These are phyloP conservation scores for Drosophila peninsularis DNA, from an alignment of 2,888 invertebrate genomes.

Conservation along the genomic window DNA sequence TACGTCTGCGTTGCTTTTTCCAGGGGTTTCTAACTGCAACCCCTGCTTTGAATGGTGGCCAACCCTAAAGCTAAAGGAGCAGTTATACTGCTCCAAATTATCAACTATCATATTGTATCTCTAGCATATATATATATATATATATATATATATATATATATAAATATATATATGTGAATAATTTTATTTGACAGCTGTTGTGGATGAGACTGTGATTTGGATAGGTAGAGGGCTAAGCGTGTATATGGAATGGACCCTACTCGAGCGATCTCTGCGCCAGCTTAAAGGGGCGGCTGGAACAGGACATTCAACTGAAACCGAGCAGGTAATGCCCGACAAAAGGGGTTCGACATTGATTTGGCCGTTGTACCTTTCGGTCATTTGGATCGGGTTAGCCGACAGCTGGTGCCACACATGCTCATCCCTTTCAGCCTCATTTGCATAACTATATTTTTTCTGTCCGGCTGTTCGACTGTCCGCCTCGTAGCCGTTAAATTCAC, in stretches of 20 bases:
- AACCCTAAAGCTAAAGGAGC: conserved; percentile 51
- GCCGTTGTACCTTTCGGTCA: conserved; percentile 26
- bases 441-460: conserved; percentile 21
- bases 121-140: background rate
- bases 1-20: background rate
- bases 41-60: conserved; percentile 22
- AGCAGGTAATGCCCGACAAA: conserved; percentile 34
- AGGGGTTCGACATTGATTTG: conserved; percentile 61
- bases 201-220: conserved; percentile 32
- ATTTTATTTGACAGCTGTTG: conserved; percentile 41
- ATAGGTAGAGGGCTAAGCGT: conserved; percentile 33
- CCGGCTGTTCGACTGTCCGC: conserved; percentile 9
- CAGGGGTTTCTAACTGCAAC: conserved; percentile 31
- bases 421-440: conserved; percentile 35
- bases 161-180: background rate
- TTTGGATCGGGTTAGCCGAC: conserved; percentile 32
- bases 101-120: conserved; percentile 28
- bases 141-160: background rate
- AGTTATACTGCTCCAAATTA: conserved; percentile 47
- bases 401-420: conserved; percentile 35
- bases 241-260: conserved; percentile 12
- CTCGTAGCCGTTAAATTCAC: background rate
- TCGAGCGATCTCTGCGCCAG: conserved; percentile 46
- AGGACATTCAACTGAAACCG: conserved; percentile 23
- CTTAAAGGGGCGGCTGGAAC: conserved; percentile 25